Conservation (phyloP, 2,797 vertebrate species). For the Malacoctenus gilli region DNA sequence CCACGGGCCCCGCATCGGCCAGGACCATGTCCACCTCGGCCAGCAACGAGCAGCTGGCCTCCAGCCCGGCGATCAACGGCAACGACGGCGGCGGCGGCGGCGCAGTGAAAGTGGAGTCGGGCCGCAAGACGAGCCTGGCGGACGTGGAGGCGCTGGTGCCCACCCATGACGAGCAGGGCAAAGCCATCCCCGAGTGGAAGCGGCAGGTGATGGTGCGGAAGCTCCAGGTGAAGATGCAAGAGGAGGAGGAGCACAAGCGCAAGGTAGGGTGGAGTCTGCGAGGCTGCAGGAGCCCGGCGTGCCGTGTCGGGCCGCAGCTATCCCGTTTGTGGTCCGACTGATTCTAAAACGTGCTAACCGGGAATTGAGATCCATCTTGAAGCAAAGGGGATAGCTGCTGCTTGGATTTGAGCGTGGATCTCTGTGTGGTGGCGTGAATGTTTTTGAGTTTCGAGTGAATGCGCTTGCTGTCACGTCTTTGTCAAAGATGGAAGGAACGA, state of each 20-base stretch:
- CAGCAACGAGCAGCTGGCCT: slow-evolving; percentile 77
- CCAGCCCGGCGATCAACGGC: slow-evolving; percentile 84
- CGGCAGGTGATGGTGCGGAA: slow-evolving; percentile 96
- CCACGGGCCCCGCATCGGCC: slow-evolving; percentile 64
- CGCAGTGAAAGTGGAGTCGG: slow-evolving; percentile 45
- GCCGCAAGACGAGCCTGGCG: slow-evolving; percentile 73
- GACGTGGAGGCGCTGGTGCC: slow-evolving; percentile 90
- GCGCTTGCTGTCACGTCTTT: background rate
- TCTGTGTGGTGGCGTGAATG: slow-evolving; percentile 20
- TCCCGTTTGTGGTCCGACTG: slow-evolving; percentile 63
- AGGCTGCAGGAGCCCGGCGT: slow-evolving; percentile 4
- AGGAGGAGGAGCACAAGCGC: slow-evolving; percentile 92
- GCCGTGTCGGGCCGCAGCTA: slow-evolving; percentile 36
- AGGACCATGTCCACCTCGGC: slow-evolving; percentile 61
- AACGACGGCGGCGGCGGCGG: slow-evolving; percentile 53
- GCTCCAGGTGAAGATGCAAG: slow-evolving; percentile 94
- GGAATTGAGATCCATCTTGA: too few relatives aligned
- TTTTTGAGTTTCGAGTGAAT: too few relatives aligned
- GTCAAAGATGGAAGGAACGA: too few relatives aligned
- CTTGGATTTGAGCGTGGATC: slow-evolving; percentile 40
- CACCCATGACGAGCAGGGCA: slow-evolving; percentile 90
- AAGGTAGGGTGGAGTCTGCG: slow-evolving; percentile 83
- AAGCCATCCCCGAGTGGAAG: slow-evolving; percentile 93
- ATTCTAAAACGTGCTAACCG: too few relatives aligned
- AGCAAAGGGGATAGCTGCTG: slow-evolving; percentile 57